Base-by-base conservation (phyloP, 2,113 vertebrate genomes). In the Petromus typicus region DNA sequence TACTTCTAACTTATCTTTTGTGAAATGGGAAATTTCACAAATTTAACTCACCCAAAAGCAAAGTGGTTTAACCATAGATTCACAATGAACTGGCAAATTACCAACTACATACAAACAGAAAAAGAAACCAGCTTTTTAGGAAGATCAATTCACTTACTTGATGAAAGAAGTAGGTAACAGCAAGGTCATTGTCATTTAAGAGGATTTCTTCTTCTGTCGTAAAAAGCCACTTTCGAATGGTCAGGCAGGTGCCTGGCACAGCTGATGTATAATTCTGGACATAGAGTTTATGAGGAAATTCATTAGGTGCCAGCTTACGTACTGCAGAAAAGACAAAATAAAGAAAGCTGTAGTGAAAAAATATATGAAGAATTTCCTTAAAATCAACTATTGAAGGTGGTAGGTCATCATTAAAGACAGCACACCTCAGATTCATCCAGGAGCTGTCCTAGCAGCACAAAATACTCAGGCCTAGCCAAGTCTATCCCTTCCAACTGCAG, bases 251-350 rank as follows among this genome's bases (percentile, higher is more conserved):
- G 3, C 99, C 99, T 0, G 99, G 99, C 96, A 99, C 99, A 0
- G 99, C 99, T 1, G 99, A 99, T 0, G 99, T 99, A 97, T 99
- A 99, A 96, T 99, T 99, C 98, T 99, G 99, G 94, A 99, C 99
- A 57, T 99, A 99, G 12, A 99, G 99, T 98, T 99, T 99, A 98
- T 99, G 99, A 40, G 99, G 99, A 96, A 99, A 99, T 96, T 99
- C 99, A 4, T 99, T 99, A 97, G 99, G 99, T 0, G 99, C 99
- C 98, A 99, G 95, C 86, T 99, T 99, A 90, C 99, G 98, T 91
- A 99, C 99, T 99, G 18, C 81, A 89, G 87, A 79, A 56, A 61
- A 96, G 64, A 92, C 57, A 96, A 90, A 94, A 92, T 30, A 95
- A 82, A 95, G 71, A 93, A 78, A 92, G 37, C 71, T 63, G 5